A percentile compares a stretch with the other conserved stretches of the same genome.
phyloP scores from a whole-genome alignment of 1,140 invertebrate species.

The Neelides sp. region DNA sequence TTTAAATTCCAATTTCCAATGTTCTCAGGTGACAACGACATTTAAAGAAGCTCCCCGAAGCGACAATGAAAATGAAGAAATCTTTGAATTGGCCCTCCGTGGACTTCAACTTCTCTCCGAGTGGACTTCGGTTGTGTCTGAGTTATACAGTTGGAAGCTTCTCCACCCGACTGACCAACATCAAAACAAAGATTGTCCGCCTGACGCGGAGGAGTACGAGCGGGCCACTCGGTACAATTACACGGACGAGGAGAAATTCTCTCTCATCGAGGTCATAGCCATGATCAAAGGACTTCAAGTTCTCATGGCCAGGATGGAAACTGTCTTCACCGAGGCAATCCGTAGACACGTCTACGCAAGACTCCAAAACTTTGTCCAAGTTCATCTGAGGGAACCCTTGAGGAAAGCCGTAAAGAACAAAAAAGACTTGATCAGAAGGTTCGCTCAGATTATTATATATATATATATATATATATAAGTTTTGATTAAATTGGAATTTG shows the following conservation, averaged over 20 bases:
- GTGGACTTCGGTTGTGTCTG: slow-evolving; percentile 95
- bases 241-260: slow-evolving; percentile 93
- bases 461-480: background rate
- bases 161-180: slow-evolving; percentile 95
- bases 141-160: slow-evolving; percentile 96
- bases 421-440: slow-evolving; percentile 87
- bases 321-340: slow-evolving; percentile 92
- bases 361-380: slow-evolving; percentile 94
- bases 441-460: slow-evolving; percentile 19
- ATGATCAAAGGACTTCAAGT: slow-evolving; percentile 99
- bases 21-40: slow-evolving; percentile 55
- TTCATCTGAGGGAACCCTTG: slow-evolving; percentile 76
- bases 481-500: background rate
- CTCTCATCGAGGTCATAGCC: slow-evolving; percentile 93
- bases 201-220: slow-evolving; percentile 98
- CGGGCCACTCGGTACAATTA: slow-evolving; percentile 70
- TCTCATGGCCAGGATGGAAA: slow-evolving; percentile 93
- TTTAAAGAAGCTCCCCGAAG: slow-evolving; percentile 76
- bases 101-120: slow-evolving; percentile 87
- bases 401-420: slow-evolving; percentile 97
- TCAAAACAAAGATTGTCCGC: slow-evolving; percentile 86
- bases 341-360: slow-evolving; percentile 89
- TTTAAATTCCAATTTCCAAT: slow-evolving; percentile 1
- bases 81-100: slow-evolving; percentile 76
- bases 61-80: slow-evolving; percentile 84